phyloP scores from a whole-genome alignment of 2,888 invertebrate species.

The Candidula unifasciata region DNA sequence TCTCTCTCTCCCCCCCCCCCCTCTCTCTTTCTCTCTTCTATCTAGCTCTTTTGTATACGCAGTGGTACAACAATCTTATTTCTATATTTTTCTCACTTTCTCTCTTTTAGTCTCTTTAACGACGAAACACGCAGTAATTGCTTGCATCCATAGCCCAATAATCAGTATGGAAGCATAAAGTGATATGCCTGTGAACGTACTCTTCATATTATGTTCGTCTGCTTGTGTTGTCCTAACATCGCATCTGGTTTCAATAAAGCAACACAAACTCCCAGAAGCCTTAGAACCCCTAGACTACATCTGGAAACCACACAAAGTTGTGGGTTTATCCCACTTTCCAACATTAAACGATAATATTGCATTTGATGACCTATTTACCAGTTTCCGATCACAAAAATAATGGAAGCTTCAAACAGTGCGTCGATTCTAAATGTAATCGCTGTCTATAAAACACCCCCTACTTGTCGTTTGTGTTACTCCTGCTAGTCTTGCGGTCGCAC shows the following conservation, averaged over 20 bases:
- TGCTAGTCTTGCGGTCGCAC: no score
- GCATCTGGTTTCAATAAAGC: neutral
- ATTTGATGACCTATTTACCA: neutral
- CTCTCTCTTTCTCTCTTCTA: neutral
- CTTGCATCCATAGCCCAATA: neutral
- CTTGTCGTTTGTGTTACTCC: neutral
- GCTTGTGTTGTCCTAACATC: neutral
- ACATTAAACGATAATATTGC: neutral
- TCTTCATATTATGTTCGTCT: neutral
- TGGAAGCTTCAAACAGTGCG: neutral
- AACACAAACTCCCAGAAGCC: neutral
- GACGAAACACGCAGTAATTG: neutral
- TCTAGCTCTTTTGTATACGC: neutral
- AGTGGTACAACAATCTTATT: no score
- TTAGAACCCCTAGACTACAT: neutral
- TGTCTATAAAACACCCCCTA: neutral
- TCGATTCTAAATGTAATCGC: neutral
- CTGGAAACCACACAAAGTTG: neutral
- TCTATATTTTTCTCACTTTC: no score
- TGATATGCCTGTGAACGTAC: neutral
- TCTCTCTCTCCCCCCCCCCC: neutral
- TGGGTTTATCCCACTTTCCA: neutral
- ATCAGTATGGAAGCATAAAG: neutral
- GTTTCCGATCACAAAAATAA: no score
- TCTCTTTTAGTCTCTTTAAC: no score